Evolutionary conservation across 2,888 invertebrate genomes (phyloP), one percentile per base, ranked within the genome.

Genomic region (Pycnomerus fuliginosus): DNA sequence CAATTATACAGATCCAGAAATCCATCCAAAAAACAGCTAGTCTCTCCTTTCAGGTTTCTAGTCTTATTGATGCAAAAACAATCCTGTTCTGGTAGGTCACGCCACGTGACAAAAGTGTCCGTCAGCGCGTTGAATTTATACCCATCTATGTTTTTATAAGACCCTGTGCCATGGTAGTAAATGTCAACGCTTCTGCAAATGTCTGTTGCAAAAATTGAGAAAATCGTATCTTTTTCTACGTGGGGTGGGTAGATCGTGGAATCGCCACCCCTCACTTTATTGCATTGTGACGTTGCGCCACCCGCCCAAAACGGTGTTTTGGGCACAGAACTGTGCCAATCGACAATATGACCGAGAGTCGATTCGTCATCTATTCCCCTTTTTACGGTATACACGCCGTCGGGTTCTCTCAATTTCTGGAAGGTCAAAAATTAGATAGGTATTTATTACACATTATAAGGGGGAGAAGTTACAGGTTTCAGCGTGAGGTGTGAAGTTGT

Each of bases 371-470:
- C 62, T 0, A 69, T 62, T 0, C 82, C 82, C 1, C 80, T 73
- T 2, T 74, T 68, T 56, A 79, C 72, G 15, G 74, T 74, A 56
- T 71, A 79, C 0, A 79, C 77, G 0, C 80, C 82, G 1, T 74
- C 58, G 13, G 69, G 67, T 1, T 76, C 71, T 10, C 56, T 60
- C 57, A 80, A 80, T 48, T 76, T 63, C 80, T 77, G 44, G 43
- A 55, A 12, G 14, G 14, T 14, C n/a, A 29, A 3, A 14, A n/a
- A 4, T 13, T 14, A 13, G 11, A n/a, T n/a, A n/a, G n/a, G n/a
- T n/a, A n/a, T n/a, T n/a, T n/a, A n/a, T n/a, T n/a, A n/a, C n/a
- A n/a, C n/a, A n/a, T n/a, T n/a, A n/a, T n/a, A n/a, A n/a, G n/a
- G n/a, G n/a, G n/a, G n/a, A n/a, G n/a, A n/a, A n/a, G n/a, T n/a